These are phyloP conservation scores for Dascyllus trimaculatus DNA, from an alignment of 2,113 vertebrate species.

Conservation along the genomic window DNA sequence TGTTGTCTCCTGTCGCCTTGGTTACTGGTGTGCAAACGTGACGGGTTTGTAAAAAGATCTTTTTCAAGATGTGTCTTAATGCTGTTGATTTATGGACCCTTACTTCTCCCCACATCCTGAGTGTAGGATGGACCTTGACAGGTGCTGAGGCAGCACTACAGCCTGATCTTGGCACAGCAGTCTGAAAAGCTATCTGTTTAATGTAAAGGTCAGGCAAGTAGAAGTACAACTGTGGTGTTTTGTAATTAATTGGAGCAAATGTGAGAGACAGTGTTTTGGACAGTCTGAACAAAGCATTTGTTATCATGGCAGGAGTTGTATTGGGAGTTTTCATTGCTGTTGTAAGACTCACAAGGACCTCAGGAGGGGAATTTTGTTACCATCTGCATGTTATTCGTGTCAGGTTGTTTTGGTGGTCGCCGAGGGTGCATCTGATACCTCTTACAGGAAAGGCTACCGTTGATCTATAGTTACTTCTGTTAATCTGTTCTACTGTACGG, in stretches of 20 bases:
- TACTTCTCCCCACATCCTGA: neutral
- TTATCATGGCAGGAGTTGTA: neutral
- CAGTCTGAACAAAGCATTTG: neutral
- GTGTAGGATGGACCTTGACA: slow-evolving; percentile 19
- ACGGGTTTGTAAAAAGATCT: neutral
- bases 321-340: neutral
- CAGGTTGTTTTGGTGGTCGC: slow-evolving; percentile 3
- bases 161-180: slow-evolving; percentile 13
- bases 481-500: neutral
- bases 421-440: neutral
- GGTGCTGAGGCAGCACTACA: slow-evolving; percentile 31
- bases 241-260: neutral
- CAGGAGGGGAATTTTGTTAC: neutral
- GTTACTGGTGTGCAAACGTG: neutral
- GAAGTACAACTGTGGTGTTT: neutral
- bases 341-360: neutral
- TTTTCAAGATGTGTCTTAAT: neutral
- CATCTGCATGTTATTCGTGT: neutral
- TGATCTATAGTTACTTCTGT: slow-evolving; percentile 49
- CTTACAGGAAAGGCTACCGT: neutral
- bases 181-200: slow-evolving; percentile 9
- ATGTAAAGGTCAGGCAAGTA: neutral
- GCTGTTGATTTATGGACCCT: neutral
- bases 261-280: neutral
- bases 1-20: neutral